Evolutionary conservation across 1,140 invertebrate genomes (phyloP), one percentile per base, ranked within the genome.

Genomic region (Drosophila rhopaloa): DNA sequence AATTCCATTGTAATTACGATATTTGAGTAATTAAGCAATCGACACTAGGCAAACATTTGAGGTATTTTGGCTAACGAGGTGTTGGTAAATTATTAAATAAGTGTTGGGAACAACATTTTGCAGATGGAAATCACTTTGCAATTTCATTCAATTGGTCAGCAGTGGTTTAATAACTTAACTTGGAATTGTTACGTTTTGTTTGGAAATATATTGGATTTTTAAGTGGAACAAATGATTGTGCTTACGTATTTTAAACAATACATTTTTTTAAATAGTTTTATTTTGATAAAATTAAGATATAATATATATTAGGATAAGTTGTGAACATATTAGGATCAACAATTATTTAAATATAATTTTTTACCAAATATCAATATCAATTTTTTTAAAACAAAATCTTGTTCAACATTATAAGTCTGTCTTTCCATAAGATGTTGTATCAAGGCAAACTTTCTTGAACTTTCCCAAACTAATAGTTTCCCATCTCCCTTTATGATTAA

Each of bases 1-100:
- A 76, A 76, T 76, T 76, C 62, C 75, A 76, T 66, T 54, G 71
- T 71, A 71, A 71, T 71, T 71, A 43, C 54, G n/a, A 71, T 71
- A 58, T 71, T 71, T 58, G 50, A 58, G 65, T 71, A 57, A 71
- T 71, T 71, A 71, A 41, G 65, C 66, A 58, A 57, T 41, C 50
- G n/a, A 57, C 43, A 44, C 53, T 27, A 16, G 19, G 19, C n/a
- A 56, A 57, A 57, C 50, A 48, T 37, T 35, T 27, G 37, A 70
- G 51, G 67, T 70, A 65, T 58, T 57, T 32, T 32, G 5, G 5
- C 29, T 8, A 32, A 32, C 29, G 7, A 58, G 67, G 67, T 71
- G 67, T 58, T 58, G 35, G 11, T 70, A 67, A 70, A 70, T 70
- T 70, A 71, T 71, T 71, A 50, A 71, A 58, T 41, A 58, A 57